These are phyloP conservation scores for Montipora capitata DNA, from an alignment of 92 coral and sea anemone genomes.

Conservation along the genomic window DNA sequence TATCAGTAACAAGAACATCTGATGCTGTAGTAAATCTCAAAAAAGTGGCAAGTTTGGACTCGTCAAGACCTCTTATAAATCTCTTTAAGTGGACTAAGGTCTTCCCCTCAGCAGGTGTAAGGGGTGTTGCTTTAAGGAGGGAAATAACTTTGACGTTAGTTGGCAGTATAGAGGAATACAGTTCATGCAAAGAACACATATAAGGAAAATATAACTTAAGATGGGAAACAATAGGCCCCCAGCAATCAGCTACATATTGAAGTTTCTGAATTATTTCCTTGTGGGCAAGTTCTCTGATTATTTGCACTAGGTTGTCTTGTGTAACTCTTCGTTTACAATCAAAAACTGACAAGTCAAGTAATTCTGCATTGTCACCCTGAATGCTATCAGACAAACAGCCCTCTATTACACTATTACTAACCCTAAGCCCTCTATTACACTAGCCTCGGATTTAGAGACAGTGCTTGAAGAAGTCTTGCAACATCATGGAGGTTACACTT, in stretches of 20 bases:
- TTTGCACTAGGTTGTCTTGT: slow-evolving; percentile 22
- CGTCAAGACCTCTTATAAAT: slow-evolving; percentile 59
- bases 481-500: slow-evolving; percentile 8
- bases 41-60: slow-evolving; percentile 51
- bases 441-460: slow-evolving; percentile 48
- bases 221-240: slow-evolving; percentile 18
- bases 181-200: neutral
- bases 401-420: neutral
- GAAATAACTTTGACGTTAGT: slow-evolving; percentile 7
- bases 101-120: slow-evolving; percentile 36
- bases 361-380: slow-evolving; percentile 45
- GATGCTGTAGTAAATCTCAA: slow-evolving; percentile 56
- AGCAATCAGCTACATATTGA: slow-evolving; percentile 46
- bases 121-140: too few relatives aligned
- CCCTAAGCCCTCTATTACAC: neutral
- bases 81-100: slow-evolving; percentile 43
- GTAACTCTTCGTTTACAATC: neutral
- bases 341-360: slow-evolving; percentile 66
- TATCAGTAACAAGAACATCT: slow-evolving; percentile 46
- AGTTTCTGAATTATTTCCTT: slow-evolving; percentile 32
- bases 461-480: slow-evolving; percentile 22
- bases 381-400: slow-evolving; percentile 53
- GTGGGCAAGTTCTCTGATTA: slow-evolving; percentile 29
- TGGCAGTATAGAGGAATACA: slow-evolving; percentile 41
- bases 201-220: too few relatives aligned